Evolutionary conservation across 2,888 invertebrate genomes (phyloP), one percentile per base, ranked within the genome.

Genomic region (Nomada lathburiana): DNA sequence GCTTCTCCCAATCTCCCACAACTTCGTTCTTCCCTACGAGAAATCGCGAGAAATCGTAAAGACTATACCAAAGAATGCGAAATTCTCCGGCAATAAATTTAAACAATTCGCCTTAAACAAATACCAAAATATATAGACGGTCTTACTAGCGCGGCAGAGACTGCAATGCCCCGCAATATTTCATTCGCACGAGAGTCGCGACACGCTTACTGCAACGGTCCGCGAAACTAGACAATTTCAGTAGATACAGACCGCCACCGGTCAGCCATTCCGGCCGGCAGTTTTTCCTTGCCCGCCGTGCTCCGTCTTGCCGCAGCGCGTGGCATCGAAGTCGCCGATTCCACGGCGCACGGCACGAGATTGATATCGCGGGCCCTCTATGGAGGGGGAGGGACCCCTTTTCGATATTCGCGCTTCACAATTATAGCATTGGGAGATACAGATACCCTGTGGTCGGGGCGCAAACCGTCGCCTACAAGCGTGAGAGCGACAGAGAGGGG

Each of bases 241-340:
- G 36, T 50, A 50, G 44, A 60, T 29, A 13, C 20, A 36, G 16
- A 18, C 16, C 20, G 16, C 20, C 10, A 50, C 26, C 0, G 5
- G 2, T 0, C 57, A 1, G 50, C 11, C 57, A 20, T 23, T 20
- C 13, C 3, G 47, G n/a, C 18, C 29, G 36, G 10, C 10, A 59
- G 59, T 86, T 86, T 82, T 86, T 84, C 82, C 77, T 70, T 59
- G 55, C 78, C 74, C 42, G 44, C 53, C 67, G 64, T 72, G 72
- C 63, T 72, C 76, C 70, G 80, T 80, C 86, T 80, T 85, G 82
- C 69, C 72, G 85, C 70, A 60, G 76, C 75, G 88, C 89, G 89
- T 85, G 84, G 88, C 88, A 88, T 88, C 88, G 88, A 88, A 89
- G 87, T 88, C 89, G 89, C 88, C 89, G 79, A 82, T 87, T 83